Base-by-base conservation (phyloP, 2,113 vertebrate genomes). In the Pardalotus punctatus region DNA sequence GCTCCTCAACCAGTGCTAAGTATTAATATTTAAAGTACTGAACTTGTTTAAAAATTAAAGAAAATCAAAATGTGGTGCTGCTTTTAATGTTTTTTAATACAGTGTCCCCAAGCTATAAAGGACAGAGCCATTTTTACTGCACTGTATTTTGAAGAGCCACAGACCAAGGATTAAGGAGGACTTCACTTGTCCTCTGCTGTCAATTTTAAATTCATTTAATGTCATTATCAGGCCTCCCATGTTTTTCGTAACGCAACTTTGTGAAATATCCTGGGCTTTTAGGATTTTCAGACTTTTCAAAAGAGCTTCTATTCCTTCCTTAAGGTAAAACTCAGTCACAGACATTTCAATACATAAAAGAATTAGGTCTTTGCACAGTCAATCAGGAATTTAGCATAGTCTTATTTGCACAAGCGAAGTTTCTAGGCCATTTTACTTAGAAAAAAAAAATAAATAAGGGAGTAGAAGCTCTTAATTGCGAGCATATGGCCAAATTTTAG, bases 1-100 rank as follows among this genome's bases (percentile, higher is more conserved):
- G 66, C 60, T 84, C 51, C 51, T 64, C 36, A 10, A 18, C 61
- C 29, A 31, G 62, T 29, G 73, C 61, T 24, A 8, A 56, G 18
- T 17, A 36, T 85, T 29, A 64, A 86, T 65, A 69, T 80, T 90
- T 71, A 35, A 94, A 82, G 45, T 11, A 9, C 45, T 72, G 58
- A 86, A 69, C 86, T 58, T 47, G 29, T 33, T 96, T 90, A 82
- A 94, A 94, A 82, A 90, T 57, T 36, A 45, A 94, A 93, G 76
- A 18, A 86, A 94, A 82, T 64, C 31, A 82, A 90, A 92, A 64
- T 20, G 66, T 28, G 42, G n/a, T 57, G 50, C 71, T 76, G 51
- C 79, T 86, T 64, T 42, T 60, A 72, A 81, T n/a, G 58, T 25
- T 14, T 64, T 87, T 87, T 56, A 84, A 71, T 22, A 16, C 2